Evolutionary conservation across 2,113 vertebrate species (phyloP), one percentile per base, ranked within the genome.

Genomic region (Andinoacara biseriatus): DNA sequence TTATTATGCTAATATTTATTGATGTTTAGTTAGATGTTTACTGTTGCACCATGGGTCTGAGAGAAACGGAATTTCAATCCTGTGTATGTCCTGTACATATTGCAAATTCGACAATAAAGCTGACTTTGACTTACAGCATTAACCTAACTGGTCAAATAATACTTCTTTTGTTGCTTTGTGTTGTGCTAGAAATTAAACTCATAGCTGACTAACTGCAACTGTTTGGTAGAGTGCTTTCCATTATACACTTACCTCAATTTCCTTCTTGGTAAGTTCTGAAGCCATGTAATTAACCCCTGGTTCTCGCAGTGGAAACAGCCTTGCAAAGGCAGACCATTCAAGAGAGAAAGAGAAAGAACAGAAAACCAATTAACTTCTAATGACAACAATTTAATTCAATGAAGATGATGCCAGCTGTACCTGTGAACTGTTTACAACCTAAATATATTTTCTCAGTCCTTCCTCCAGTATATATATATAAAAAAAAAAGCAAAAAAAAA

Each of bases 261-360:
- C 98, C 76, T 90, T 96, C 76, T 92, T 94, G 0, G 97, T 98
- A 78, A 99, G 97, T 20, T 97, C 97, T 81, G 58, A 96, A 77
- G 98, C 98, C 46, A 95, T 95, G 90, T 95, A 97, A 94, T 99
- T 99, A 91, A 99, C 97, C 20, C 98, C 98, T 0, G 90, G 96
- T 65, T 99, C 98, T 67, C 97, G 96, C 76, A 99, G 94, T 59
- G 98, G 98, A 92, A 99, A 99, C 5, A 99, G 86, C 98, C 98
- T 99, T 62, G 8, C 17, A 74, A 59, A 26, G 22, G 33, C 22
- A 83, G 72, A 31, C 10, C 22, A 74, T 80, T 75, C 4, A 58
- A 74, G 35, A 67, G n/a, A 57, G 15, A 88, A 38, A 67, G n/a
- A 57, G 13, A 88, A 38, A 79, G 9, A 76, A 58, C 49, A 80